Evolutionary conservation across 2,113 vertebrate genomes (phyloP).

Genomic region (Atrichornis clamosus): DNA sequence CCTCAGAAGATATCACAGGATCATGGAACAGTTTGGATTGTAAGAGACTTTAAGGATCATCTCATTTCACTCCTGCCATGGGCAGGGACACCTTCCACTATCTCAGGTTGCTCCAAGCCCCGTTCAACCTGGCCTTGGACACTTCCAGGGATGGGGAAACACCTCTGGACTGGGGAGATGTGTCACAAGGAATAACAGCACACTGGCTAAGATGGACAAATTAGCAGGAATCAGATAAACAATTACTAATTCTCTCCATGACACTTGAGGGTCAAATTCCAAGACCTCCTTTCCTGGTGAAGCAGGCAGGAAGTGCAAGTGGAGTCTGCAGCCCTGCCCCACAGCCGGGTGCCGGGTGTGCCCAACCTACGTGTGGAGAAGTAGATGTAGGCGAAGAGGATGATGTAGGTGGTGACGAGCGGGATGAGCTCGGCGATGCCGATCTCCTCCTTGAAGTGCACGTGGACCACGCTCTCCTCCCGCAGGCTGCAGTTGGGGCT

Average conservation of each 20-base stretch:
- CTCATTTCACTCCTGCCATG: background rate
- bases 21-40: background rate
- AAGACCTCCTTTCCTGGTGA: background rate
- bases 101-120: background rate
- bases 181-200: background rate
- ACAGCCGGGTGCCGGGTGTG: fast-evolving
- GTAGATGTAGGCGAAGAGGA: constrained; percentile 98
- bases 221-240: background rate
- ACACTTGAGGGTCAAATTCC: background rate
- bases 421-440: constrained; percentile 94
- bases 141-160: background rate
- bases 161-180: background rate
- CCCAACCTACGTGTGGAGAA: constrained; percentile 92
- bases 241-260: fast-evolving
- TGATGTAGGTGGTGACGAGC: constrained; percentile 97
- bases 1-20: background rate
- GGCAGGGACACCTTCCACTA: background rate
- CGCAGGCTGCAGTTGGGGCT: constrained; percentile 90
- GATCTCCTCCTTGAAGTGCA: constrained; percentile 98
- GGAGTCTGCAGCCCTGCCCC: background rate
- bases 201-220: background rate
- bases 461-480: constrained; percentile 88
- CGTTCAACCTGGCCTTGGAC: background rate
- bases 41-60: background rate
- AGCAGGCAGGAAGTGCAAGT: background rate